Conservation (phyloP, 1,140 invertebrate genomes). For the Brachionus paranguensis region DNA sequence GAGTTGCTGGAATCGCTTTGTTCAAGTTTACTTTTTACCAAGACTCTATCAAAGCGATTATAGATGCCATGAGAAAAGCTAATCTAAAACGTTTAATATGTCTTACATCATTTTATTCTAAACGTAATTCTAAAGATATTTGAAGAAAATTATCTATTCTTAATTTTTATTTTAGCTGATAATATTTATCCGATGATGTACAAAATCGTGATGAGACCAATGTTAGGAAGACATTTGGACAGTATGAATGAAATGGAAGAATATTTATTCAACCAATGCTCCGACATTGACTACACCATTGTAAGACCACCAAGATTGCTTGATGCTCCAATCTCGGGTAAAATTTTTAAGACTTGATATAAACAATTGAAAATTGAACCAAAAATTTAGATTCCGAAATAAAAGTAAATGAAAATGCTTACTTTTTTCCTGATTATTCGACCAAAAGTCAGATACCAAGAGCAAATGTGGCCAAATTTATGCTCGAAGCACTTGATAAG, state of each 20-base stretch:
- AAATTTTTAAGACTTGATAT: neutral
- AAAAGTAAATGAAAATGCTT: conserved; percentile 32
- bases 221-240: conserved; percentile 46
- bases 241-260: conserved; percentile 52
- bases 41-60: conserved; percentile 44
- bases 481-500: conserved; percentile 42
- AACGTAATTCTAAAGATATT: neutral
- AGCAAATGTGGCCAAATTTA: conserved; percentile 44
- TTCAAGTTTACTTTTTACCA: conserved; percentile 44
- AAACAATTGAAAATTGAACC: neutral
- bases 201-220: conserved; percentile 47
- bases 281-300: conserved; percentile 50
- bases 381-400: conserved; percentile 23
- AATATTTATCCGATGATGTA: conserved; percentile 46
- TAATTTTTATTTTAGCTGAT: conserved; percentile 40
- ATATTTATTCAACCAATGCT: conserved; percentile 45
- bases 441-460: conserved; percentile 38
- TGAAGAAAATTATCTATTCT: no score
- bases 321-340: conserved; percentile 43
- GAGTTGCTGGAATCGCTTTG: conserved; percentile 41
- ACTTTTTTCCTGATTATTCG: conserved; percentile 30
- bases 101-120: conserved; percentile 45
- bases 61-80: conserved; percentile 42
- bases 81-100: conserved; percentile 44
- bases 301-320: conserved; percentile 49